phyloP scores from a whole-genome alignment of 2,888 invertebrate genomes.

The Tethea ocularis region DNA sequence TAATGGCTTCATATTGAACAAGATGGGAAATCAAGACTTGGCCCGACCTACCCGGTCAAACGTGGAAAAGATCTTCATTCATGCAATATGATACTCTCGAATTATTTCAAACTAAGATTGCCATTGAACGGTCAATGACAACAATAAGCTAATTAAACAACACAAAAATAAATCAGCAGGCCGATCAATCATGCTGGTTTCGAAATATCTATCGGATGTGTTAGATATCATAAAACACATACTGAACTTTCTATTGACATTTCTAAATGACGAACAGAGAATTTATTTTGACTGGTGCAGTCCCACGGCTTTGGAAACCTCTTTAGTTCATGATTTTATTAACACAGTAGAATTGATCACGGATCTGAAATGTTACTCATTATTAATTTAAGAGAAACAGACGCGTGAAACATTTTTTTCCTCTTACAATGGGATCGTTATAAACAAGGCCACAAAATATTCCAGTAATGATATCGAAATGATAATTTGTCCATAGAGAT shows the following conservation, averaged over 20 bases:
- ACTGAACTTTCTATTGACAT: constrained; percentile 20
- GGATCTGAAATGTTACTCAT: no score
- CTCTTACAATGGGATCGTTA: no score
- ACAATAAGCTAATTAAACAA: constrained; percentile 75
- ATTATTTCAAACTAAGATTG: constrained; percentile 53
- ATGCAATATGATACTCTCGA: constrained; percentile 40
- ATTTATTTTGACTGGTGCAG: background rate
- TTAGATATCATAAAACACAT: constrained; percentile 8
- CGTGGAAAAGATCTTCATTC: constrained; percentile 51
- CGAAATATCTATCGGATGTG: constrained; percentile 13
- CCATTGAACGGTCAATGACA: constrained; percentile 50
- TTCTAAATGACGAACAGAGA: constrained; percentile 29
- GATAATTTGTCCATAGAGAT: no score
- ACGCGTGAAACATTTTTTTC: no score
- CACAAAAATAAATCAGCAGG: constrained; percentile 58
- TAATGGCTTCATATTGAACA: constrained; percentile 51
- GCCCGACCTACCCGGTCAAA: constrained; percentile 42
- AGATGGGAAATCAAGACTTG: constrained; percentile 62
- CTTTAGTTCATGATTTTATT: background rate
- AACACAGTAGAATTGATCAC: no score
- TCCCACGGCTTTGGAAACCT: background rate
- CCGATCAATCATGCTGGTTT: constrained; percentile 61
- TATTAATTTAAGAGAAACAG: no score
- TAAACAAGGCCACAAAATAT: no score
- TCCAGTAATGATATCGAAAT: no score